Evolutionary conservation across 2,113 vertebrate species (phyloP).

Genomic region (Perognathus longimembris): DNA sequence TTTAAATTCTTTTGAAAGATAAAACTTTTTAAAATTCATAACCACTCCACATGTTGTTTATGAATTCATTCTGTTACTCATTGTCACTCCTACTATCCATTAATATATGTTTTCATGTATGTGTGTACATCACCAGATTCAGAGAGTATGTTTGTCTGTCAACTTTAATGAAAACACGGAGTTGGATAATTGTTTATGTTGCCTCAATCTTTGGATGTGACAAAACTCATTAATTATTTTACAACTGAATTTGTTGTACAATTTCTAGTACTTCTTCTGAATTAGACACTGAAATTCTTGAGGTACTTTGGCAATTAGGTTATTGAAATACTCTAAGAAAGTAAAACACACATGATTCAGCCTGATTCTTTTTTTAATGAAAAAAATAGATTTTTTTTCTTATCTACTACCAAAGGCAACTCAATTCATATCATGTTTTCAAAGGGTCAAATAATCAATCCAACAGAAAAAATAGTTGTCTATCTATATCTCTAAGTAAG

Average conservation of each 20-base stretch:
- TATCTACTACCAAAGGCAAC: neutral
- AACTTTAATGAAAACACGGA: conserved; percentile 44
- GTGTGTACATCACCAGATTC: neutral
- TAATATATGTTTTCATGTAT: neutral
- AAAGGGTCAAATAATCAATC: neutral
- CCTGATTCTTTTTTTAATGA: too few relatives aligned
- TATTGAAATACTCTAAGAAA: conserved; percentile 24
- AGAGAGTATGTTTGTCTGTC: neutral
- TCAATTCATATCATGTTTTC: conserved; percentile 28
- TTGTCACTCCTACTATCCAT: neutral
- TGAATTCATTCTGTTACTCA: conserved; percentile 7
- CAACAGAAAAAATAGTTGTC: neutral
- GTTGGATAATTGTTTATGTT: conserved; percentile 30
- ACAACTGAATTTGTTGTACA: conserved; percentile 22
- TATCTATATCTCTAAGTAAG: neutral
- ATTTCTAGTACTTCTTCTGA: conserved; percentile 33
- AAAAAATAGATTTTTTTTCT: neutral
- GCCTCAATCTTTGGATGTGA: neutral
- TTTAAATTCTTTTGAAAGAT: neutral
- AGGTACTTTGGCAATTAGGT: conserved; percentile 33
- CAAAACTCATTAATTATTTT: conserved; percentile 52
- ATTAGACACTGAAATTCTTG: neutral
- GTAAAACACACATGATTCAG: neutral
- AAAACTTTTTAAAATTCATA: conserved; percentile 16
- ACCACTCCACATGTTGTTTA: neutral